These are phyloP conservation scores for Stenotaenia linearis DNA, from an alignment of 2,888 invertebrate genomes.

Conservation along the genomic window DNA sequence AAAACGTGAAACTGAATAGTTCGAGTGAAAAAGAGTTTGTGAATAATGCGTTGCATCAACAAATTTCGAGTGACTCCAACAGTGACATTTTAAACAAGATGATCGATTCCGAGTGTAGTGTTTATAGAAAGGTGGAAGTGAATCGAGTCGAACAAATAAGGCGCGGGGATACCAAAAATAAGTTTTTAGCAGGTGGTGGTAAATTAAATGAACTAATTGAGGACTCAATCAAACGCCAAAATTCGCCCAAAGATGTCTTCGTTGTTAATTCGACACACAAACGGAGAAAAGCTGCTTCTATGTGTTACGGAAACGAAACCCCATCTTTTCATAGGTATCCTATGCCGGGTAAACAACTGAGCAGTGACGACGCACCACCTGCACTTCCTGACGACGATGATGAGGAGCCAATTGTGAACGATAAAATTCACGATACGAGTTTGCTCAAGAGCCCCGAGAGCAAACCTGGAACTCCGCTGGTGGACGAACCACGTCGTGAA, in stretches of 20 bases:
- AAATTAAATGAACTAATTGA: background rate
- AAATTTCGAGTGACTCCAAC: background rate
- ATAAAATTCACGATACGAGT: background rate
- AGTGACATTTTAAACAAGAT: background rate
- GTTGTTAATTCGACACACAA: background rate
- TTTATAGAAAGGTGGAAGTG: background rate
- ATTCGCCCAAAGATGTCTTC: slow-evolving; percentile 11
- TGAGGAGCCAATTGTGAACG: background rate
- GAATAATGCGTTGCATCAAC: background rate
- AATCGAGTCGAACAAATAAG: background rate
- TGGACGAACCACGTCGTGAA: slow-evolving; percentile 33
- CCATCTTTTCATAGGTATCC: background rate
- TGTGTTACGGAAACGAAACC: background rate
- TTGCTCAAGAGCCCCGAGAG: slow-evolving; percentile 30
- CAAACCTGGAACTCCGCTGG: slow-evolving; percentile 31
- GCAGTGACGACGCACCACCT: background rate
- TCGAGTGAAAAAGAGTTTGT: background rate
- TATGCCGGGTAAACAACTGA: background rate
- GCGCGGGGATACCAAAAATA: background rate
- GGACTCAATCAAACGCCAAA: slow-evolving; percentile 4
- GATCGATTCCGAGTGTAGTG: background rate
- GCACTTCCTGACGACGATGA: background rate
- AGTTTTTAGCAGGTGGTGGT: background rate
- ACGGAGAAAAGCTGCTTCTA: background rate
- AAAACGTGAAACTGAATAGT: slow-evolving; percentile 27